These are phyloP conservation scores for Drosophila punjabiensis DNA, from an alignment of 1,140 invertebrate species.

Conservation along the genomic window DNA sequence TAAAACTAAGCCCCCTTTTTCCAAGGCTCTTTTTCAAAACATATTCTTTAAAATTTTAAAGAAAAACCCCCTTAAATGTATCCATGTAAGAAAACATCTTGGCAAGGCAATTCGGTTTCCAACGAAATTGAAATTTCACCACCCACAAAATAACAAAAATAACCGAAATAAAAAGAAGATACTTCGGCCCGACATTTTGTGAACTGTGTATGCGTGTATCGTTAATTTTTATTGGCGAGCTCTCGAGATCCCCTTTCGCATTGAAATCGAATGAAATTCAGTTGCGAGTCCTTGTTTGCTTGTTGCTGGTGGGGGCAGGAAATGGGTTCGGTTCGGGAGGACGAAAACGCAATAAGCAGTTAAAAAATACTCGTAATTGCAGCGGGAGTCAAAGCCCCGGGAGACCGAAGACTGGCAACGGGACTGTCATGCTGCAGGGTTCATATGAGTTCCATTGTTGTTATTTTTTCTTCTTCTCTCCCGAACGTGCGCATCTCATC, in stretches of 20 bases:
- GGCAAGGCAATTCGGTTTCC: conserved; percentile 39
- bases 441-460: conserved; percentile 75
- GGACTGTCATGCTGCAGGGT: conserved; percentile 61
- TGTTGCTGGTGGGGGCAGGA: conserved; percentile 64
- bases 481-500: conserved; percentile 67
- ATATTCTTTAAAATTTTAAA: background rate
- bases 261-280: conserved; percentile 83
- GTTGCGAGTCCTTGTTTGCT: conserved; percentile 67
- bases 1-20: background rate
- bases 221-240: conserved; percentile 80
- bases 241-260: conserved; percentile 76
- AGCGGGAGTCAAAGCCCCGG: conserved; percentile 63
- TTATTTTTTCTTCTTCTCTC: conserved; percentile 1
- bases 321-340: conserved; percentile 36
- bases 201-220: conserved; percentile 73
- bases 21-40: no score
- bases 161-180: conserved; percentile 17
- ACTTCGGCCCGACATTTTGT: conserved; percentile 55
- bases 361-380: conserved; percentile 84
- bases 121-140: conserved; percentile 73
- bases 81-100: background rate
- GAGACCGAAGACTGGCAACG: conserved; percentile 21
- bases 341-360: conserved; percentile 82
- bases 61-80: background rate
- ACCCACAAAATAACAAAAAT: conserved; percentile 11